Conservation (phyloP, 1,140 invertebrate genomes). For the Streblospio benedicti region DNA sequence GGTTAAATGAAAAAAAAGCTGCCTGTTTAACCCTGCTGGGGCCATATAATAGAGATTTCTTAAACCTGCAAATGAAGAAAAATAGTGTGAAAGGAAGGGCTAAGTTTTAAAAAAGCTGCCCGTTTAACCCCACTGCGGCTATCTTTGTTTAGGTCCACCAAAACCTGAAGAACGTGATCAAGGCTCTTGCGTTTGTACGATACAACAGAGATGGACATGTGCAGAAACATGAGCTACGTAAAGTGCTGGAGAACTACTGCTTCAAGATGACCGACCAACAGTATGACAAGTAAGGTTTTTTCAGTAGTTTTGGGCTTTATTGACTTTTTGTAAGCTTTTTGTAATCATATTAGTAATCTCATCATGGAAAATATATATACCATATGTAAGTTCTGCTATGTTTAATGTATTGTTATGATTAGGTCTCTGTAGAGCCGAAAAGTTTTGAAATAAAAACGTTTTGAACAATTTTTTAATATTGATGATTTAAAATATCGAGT, state of each 20-base stretch:
- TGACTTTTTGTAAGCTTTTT: neutral
- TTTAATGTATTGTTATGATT: too few relatives aligned
- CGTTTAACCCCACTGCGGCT: too few relatives aligned
- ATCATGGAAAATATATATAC: too few relatives aligned
- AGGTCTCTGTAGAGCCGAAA: too few relatives aligned
- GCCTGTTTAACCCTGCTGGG: neutral
- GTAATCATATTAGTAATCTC: too few relatives aligned
- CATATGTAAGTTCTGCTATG: too few relatives aligned
- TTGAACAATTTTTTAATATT: too few relatives aligned
- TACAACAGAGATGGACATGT: slow-evolving; percentile 36
- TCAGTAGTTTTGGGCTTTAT: slow-evolving; percentile 3
- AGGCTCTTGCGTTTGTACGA: slow-evolving; percentile 39
- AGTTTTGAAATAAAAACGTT: too few relatives aligned
- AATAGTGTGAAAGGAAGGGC: neutral
- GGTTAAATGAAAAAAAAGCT: neutral
- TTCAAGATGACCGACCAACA: slow-evolving; percentile 34
- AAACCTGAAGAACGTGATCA: slow-evolving; percentile 35
- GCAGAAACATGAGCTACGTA: slow-evolving; percentile 34
- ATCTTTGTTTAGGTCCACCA: slow-evolving; percentile 28
- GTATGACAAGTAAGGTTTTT: slow-evolving; percentile 43
- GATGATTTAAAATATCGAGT: too few relatives aligned
- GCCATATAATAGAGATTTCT: neutral
- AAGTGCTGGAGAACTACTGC: slow-evolving; percentile 37
- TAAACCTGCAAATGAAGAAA: neutral
- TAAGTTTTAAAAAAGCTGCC: too few relatives aligned